These are phyloP conservation scores for Diabrotica virgifera DNA, from an alignment of 1,140 invertebrate genomes.

Conservation along the genomic window DNA sequence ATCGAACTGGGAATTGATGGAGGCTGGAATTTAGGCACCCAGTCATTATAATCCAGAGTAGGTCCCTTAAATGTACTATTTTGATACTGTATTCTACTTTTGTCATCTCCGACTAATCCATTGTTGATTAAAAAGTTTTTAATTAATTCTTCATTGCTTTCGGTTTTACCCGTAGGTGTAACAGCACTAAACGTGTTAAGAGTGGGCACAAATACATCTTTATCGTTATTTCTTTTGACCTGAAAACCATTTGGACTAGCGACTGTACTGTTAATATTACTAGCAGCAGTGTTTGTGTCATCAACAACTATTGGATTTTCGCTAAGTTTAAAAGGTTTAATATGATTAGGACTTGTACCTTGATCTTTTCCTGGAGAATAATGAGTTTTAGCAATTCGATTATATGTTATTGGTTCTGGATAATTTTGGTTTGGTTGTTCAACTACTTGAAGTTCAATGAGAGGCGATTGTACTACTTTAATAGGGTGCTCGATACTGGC, in stretches of 20 bases:
- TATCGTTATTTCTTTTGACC: conserved; percentile 7
- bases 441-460: conserved; percentile 55
- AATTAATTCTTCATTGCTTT: conserved; percentile 21
- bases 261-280: conserved; percentile 27
- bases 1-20: conserved; percentile 25
- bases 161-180: background rate
- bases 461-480: conserved; percentile 59
- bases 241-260: background rate
- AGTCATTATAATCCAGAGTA: conserved; percentile 32
- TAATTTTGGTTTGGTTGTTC: conserved; percentile 30
- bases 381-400: background rate
- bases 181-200: background rate
- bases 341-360: background rate
- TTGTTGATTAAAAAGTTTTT: conserved; percentile 26
- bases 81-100: background rate
- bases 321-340: conserved; percentile 27
- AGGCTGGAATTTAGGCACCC: conserved; percentile 33
- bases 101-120: conserved; percentile 8
- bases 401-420: background rate
- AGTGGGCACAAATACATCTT: background rate
- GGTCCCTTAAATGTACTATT: conserved; percentile 16
- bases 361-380: background rate
- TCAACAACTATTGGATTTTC: conserved; percentile 47
- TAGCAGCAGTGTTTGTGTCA: conserved; percentile 38
- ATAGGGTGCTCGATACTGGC: conserved; percentile 65